A percentile compares a stretch with the other conserved stretches of the same genome.
Conservation (phyloP, 1,140 invertebrate genomes). For the Probaryconus sp. region DNA sequence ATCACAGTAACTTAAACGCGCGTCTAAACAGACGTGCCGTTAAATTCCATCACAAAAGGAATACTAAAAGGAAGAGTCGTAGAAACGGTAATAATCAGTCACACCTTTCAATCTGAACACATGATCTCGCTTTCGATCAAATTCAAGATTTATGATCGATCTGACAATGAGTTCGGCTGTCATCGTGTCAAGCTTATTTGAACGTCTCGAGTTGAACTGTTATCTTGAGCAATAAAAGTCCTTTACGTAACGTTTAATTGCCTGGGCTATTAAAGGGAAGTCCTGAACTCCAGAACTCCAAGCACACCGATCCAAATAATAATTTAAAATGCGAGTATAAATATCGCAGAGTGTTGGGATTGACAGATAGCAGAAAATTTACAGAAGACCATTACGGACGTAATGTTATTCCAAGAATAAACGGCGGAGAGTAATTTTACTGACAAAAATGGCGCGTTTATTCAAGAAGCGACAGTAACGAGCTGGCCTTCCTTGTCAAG, state of each 20-base stretch:
- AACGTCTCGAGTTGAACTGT: constrained; percentile 15
- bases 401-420: constrained; percentile 43
- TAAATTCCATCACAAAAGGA: constrained; percentile 26
- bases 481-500: constrained; percentile 37
- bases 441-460: constrained; percentile 46
- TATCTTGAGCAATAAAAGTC: constrained; percentile 4
- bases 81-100: constrained; percentile 49
- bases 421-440: constrained; percentile 35
- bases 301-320: not conserved
- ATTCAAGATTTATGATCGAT: constrained; percentile 43
- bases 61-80: constrained; percentile 18
- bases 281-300: too few relatives aligned
- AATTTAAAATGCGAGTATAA: constrained; percentile 9
- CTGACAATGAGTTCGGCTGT: constrained; percentile 35
- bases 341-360: constrained; percentile 31
- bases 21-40: constrained; percentile 21
- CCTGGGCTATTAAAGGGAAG: not conserved
- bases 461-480: constrained; percentile 46
- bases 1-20: not conserved
- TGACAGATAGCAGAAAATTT: constrained; percentile 46
- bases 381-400: constrained; percentile 28
- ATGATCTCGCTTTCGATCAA: constrained; percentile 29
- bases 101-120: constrained; percentile 35
- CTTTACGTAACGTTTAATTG: constrained; percentile 33
- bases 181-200: constrained; percentile 25